Evolutionary conservation across 1,140 invertebrate genomes (phyloP).

Genomic region (Rhysida immarginata): DNA sequence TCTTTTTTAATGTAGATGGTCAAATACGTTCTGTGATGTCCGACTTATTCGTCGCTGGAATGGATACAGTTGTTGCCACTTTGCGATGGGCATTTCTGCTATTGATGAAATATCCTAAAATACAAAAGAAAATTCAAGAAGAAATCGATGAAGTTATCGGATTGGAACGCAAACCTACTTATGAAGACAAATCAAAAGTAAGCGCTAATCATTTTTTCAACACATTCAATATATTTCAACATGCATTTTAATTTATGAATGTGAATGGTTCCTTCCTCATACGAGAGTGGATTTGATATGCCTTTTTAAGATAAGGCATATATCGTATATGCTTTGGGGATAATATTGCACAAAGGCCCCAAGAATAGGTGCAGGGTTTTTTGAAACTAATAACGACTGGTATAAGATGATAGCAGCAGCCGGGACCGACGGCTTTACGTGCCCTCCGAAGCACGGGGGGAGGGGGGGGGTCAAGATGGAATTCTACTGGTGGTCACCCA

Average conservation of each 20-base stretch:
- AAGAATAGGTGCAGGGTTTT: too few species aligned
- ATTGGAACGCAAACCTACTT: constrained; percentile 15
- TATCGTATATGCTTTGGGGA: too few species aligned
- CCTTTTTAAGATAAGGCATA: too few species aligned
- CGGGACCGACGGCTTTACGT: too few species aligned
- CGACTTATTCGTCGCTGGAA: constrained; percentile 20
- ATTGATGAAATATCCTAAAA: constrained; percentile 22
- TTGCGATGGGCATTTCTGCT: constrained; percentile 25
- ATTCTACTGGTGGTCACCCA: too few species aligned
- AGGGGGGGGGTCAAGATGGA: too few species aligned
- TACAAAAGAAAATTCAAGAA: constrained; percentile 22
- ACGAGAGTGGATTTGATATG: too few species aligned
- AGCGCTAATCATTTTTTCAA: not conserved
- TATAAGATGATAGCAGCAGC: too few species aligned
- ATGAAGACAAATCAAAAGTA: constrained; percentile 2
- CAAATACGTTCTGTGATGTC: not conserved
- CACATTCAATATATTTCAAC: not conserved
- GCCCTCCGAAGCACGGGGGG: too few species aligned
- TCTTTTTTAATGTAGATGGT: not conserved
- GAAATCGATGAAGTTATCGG: constrained; percentile 26
- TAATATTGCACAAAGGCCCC: too few species aligned
- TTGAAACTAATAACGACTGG: too few species aligned
- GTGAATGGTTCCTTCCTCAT: not conserved
- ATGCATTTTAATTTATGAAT: not conserved
- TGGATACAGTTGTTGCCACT: constrained; percentile 26